Evolutionary conservation across 2,888 invertebrate species (phyloP).

Genomic region (Stenolophus ochropezus): DNA sequence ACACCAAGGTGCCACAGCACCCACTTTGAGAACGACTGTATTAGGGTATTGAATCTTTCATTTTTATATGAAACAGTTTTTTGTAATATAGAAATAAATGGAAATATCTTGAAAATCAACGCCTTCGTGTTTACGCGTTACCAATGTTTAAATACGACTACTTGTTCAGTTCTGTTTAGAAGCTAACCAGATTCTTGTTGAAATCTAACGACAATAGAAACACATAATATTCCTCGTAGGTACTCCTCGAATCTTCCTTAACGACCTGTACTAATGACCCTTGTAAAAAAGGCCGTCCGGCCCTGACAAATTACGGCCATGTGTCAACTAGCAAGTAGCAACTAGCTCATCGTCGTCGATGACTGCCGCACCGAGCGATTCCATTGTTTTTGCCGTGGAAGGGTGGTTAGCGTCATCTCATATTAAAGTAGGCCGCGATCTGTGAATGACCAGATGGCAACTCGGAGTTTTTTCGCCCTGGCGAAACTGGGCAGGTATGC

Average conservation of each 20-base stretch:
- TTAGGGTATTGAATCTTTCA: too few species aligned
- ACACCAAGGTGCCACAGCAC: too few species aligned
- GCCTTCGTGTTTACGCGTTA: too few species aligned
- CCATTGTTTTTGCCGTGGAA: constrained; percentile 16
- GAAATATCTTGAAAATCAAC: too few species aligned
- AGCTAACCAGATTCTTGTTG: not conserved
- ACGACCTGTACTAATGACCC: constrained; percentile 29
- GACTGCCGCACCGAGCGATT: constrained; percentile 29
- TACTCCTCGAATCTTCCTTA: not conserved
- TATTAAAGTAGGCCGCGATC: not conserved
- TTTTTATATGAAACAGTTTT: too few species aligned
- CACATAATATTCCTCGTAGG: not conserved
- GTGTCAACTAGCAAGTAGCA: constrained; percentile 33
- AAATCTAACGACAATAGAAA: not conserved
- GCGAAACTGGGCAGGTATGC: constrained; percentile 19
- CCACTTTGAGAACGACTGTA: too few species aligned
- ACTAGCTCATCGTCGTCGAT: not conserved
- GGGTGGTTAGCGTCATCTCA: not conserved
- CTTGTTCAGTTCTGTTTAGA: too few species aligned
- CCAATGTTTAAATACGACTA: too few species aligned
- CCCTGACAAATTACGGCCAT: constrained; percentile 31
- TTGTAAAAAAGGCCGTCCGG: constrained; percentile 11
- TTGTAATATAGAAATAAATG: too few species aligned
- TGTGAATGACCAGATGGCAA: constrained; percentile 33
- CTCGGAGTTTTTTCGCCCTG: constrained; percentile 5